Conservation (phyloP, 2,797 vertebrate species). For the Mormyrops boulengeri region DNA sequence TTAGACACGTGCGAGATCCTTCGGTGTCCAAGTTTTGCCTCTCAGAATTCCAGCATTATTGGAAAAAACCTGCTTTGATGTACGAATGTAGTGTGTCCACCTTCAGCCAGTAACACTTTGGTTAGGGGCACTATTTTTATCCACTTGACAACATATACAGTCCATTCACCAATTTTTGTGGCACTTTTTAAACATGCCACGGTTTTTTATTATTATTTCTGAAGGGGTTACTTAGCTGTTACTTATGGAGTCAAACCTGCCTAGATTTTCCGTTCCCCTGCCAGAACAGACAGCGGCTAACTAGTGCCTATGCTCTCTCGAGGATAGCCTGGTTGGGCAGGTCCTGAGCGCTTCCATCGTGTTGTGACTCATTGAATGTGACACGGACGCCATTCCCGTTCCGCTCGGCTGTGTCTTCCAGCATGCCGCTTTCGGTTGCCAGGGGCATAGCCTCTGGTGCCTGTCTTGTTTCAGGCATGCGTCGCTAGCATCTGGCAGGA, state of each 20-base stretch:
- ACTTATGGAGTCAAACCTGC: background rate
- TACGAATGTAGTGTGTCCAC: background rate
- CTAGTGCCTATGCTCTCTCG: background rate
- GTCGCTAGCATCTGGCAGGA: slow-evolving; percentile 8
- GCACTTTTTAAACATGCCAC: background rate
- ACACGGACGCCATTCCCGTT: background rate
- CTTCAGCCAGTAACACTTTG: background rate
- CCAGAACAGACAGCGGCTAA: background rate
- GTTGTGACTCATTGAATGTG: background rate
- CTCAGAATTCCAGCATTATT: background rate
- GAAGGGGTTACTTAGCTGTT: background rate
- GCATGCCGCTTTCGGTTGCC: background rate
- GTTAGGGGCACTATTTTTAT: background rate
- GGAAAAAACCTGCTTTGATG: background rate
- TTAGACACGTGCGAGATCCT: background rate
- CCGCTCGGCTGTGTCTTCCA: background rate
- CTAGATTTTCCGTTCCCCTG: background rate
- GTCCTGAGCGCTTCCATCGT: background rate
- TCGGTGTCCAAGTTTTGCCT: background rate
- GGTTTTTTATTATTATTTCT: background rate
- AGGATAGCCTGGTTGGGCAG: background rate
- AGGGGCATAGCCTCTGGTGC: slow-evolving; percentile 14
- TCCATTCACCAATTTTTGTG: background rate
- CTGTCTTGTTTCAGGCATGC: background rate
- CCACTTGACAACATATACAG: background rate